A percentile compares a stretch with the other conserved stretches of the same genome.
Conservation (phyloP, 2,888 invertebrate species). For the Disparrhopalites patrizii region DNA sequence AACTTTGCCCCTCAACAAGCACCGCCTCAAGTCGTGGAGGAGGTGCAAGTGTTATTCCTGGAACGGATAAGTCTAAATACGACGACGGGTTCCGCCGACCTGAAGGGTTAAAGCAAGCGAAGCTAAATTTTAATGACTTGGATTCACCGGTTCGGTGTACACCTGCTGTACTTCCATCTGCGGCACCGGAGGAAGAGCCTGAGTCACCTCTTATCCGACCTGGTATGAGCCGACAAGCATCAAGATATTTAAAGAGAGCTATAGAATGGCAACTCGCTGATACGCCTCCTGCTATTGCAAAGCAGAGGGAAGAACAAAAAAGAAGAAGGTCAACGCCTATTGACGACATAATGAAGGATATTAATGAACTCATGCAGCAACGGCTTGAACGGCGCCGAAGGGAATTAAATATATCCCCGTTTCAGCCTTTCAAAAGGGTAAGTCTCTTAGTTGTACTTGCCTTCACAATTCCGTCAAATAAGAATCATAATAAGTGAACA, state of each 20-base stretch:
- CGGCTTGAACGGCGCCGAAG: neutral
- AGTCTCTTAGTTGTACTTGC: too few relatives aligned
- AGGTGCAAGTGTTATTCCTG: neutral
- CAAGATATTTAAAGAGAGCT: constrained; percentile 23
- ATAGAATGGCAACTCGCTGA: constrained; percentile 2
- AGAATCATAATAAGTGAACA: too few relatives aligned
- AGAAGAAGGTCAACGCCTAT: constrained; percentile 16
- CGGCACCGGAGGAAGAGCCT: neutral
- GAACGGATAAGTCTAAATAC: neutral
- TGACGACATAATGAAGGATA: neutral
- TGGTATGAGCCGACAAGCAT: constrained; percentile 15
- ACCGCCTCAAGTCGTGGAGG: neutral
- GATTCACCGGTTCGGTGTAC: neutral
- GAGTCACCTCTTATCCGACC: constrained; percentile 24
- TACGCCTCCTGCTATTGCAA: constrained; percentile 3
- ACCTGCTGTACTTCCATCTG: neutral
- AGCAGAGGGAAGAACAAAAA: neutral
- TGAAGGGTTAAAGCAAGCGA: neutral
- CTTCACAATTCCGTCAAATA: too few relatives aligned
- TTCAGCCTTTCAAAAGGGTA: too few relatives aligned
- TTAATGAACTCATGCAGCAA: neutral
- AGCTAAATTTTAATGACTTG: neutral
- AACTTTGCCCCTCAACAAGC: neutral
- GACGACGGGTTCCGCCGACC: neutral
- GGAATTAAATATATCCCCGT: neutral